Evolutionary conservation across 2,888 invertebrate genomes (phyloP), one percentile per base, ranked within the genome.

Genomic region (Aspidiotus rigidus): DNA sequence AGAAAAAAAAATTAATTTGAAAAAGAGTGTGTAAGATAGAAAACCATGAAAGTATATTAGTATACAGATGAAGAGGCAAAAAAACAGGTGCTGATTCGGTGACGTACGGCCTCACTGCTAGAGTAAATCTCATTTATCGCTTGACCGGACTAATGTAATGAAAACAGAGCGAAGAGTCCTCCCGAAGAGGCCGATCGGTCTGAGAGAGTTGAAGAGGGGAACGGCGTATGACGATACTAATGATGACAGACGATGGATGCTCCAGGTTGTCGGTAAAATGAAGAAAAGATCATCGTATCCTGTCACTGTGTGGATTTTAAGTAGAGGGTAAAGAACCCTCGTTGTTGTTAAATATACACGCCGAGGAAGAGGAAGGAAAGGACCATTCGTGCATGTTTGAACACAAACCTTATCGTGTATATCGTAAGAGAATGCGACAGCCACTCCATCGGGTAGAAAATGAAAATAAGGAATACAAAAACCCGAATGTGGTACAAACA

Each of bases 281-380:
- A 59, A 17, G 28, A 15, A 40, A 59, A 67, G 67, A 67, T 67
- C 53, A 67, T 67, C 67, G 16, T 60, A 42, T 40, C 67, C 59
- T 67, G 67, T 67, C 67, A 67, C 49, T 39, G 57, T 44, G 67
- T 67, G 53, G 60, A 60, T 67, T 64, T 59, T 59, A 40, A 53
- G 49, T 49, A n/a, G 67, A 67, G 67, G 67, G 67, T 67, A 67
- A 67, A 60, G 67, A 67, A 67, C 67, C 67, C 67, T 67, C 44
- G 11, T 59, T 10, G 11, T 13, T 28, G 59, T 7, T 17, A 59
- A 39, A 59, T 17, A 59, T 13, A 59, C 28, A 59, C 10, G 53
- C 53, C 3, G 8, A 55, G 56, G 17, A 55, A 55, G 56, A n/a
- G 17, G n/a, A 53, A 53, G 11, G 8, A 16, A 9, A 55, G 8